These are phyloP conservation scores for Andrena haemorrhoa DNA, from an alignment of 2,888 invertebrate species.

Conservation along the genomic window DNA sequence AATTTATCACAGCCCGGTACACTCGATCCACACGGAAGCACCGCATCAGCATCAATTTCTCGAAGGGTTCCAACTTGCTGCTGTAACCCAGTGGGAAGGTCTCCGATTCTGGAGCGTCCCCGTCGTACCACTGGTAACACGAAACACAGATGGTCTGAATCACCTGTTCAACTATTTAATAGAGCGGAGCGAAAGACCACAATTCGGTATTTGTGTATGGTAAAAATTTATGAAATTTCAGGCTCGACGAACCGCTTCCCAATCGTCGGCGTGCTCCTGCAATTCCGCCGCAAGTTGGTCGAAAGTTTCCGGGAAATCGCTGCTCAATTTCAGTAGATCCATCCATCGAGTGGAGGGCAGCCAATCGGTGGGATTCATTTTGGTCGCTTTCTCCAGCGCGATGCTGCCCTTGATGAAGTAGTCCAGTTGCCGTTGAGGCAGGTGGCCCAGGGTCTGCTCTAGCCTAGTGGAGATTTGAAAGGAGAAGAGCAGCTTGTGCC, in stretches of 20 bases:
- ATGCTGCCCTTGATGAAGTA: constrained; percentile 96
- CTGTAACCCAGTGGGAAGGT: constrained; percentile 91
- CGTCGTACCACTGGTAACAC: constrained; percentile 91
- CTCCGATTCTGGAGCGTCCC: constrained; percentile 92
- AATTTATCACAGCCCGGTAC: constrained; percentile 93
- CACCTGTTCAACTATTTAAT: no score
- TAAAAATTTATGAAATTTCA: no score
- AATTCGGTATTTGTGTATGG: no score
- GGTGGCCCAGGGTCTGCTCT: constrained; percentile 89
- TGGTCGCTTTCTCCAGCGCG: constrained; percentile 90
- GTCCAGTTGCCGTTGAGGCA: constrained; percentile 91
- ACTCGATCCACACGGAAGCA: constrained; percentile 96
- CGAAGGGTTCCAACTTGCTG: constrained; percentile 88
- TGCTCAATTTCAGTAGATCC: constrained; percentile 90
- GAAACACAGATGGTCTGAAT: background rate
- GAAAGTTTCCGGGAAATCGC: constrained; percentile 90
- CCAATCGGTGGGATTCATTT: constrained; percentile 90
- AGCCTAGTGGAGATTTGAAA: constrained; percentile 96
- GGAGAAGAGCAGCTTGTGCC: constrained; percentile 95
- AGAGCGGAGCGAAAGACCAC: no score
- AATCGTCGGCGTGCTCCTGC: constrained; percentile 86
- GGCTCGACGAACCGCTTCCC: constrained; percentile 88
- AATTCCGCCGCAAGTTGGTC: constrained; percentile 87
- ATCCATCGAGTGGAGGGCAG: constrained; percentile 92
- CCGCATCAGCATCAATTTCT: constrained; percentile 92